Base-by-base conservation (phyloP, 2,113 vertebrate genomes). In the Rhadina sibilatrix region DNA sequence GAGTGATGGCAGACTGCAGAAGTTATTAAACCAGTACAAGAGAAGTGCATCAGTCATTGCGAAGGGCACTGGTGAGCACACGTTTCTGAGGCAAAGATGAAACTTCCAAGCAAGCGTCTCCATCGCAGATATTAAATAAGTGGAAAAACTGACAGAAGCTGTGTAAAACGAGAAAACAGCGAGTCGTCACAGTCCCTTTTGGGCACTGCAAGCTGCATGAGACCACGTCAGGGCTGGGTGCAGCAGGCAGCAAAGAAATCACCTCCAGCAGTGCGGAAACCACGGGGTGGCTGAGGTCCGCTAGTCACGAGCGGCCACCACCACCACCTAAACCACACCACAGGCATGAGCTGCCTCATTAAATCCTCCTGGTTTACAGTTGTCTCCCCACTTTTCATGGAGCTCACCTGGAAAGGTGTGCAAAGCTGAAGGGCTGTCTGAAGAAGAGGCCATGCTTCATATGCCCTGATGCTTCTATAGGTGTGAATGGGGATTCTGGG, bases 91-190 rank as follows among this genome's bases (percentile, higher is more conserved):
- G 68, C 60, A 44, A 81, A 92, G 86, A 94, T 86, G 92, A 93
- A 94, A 87, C 52, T 92, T 88, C 85, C 93, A 93, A 93, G 90
- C 0, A 0, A 86, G 90, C 16, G 40, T 88, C 92, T 90, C 93
- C 83, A 88, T 94, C 60, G 28, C 56, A 96, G 90, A 83, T 87
- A 95, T 75, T 93, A 80, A 96, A 91, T 71, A 85, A 90, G 90
- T 83, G 92, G 94, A 90, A 96, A 95, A 90, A 83, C 56, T 88
- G 90, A 92, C 75, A 88, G 54, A 93, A 93, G 60, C 68, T 35
- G 71, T 38, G 47, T 63, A 82, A 91, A 93, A 92, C 1, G 27
- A 94, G 84, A 70, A 87, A 90, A 59, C 75, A 83, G 82, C 0
- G 1, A 94, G 78, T n/a, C 0, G 3, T 37, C 75, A 87, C 44